Evolutionary conservation across 2,797 vertebrate species (phyloP), one percentile per base, ranked within the genome.

Genomic region (Coregonus ussuriensis): DNA sequence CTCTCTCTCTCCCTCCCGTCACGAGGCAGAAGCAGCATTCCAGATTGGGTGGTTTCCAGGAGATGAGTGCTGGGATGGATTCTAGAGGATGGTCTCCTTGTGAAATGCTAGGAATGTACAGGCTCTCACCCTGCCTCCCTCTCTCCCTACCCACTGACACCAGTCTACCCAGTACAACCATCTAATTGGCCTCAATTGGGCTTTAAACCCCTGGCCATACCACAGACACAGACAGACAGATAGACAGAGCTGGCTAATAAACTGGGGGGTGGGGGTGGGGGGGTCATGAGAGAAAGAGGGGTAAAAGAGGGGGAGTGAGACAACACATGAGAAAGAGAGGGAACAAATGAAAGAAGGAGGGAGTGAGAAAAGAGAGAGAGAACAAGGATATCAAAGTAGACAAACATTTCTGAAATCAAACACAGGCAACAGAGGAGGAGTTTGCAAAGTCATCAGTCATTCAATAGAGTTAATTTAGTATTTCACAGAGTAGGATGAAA

Each of bases 41-140:
- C 79, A 7, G 41, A 79, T 21, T 16, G 74, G 18, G 6, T 35
- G 51, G 74, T 37, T 76, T 63, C 62, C 74, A 66, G 74, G 74
- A 71, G 74, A 52, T 66, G 51, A 29, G 47, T 21, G 41, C 41
- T 21, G 65, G 74, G 41, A 15, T 15, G 68, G 67, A 76, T 76
- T 69, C 74, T 51, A 69, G 25, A 76, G 74, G 82, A 84, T 77
- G 71, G 78, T 62, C 47, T 72, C n/a, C 59, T 70, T 33, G 68
- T 81, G 71, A 77, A 79, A 81, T 79, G 69, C 67, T 75, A 81
- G 77, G 77, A 81, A 84, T 84, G 82, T 79, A 72, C 69, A 66
- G 37, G 5, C 31, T n/a, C 2, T 6, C 15, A 14, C 29, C 15
- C 29, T 25, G 25, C 25, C 25, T 25, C 74, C 47, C 47, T 41